phyloP scores from a whole-genome alignment of 2,888 invertebrate species.

The Stramonita haemastoma region DNA sequence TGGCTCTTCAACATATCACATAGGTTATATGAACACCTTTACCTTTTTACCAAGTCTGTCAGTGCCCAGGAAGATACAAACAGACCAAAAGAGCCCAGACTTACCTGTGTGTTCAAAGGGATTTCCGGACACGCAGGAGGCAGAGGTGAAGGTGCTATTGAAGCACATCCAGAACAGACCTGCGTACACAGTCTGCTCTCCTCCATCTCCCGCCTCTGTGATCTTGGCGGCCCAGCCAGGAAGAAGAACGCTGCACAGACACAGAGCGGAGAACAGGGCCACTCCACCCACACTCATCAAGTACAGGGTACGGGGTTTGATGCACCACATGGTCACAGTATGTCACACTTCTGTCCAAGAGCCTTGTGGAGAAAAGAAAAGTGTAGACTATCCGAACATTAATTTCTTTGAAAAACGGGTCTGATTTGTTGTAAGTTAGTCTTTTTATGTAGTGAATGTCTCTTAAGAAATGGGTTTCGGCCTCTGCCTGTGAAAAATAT shows the following conservation, averaged over 20 bases:
- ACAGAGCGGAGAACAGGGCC: background rate
- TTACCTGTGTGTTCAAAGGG: background rate
- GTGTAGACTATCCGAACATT: too few species aligned
- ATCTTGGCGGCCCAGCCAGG: background rate
- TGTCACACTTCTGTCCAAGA: background rate
- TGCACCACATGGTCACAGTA: background rate
- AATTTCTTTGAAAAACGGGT: too few species aligned
- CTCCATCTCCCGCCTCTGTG: background rate
- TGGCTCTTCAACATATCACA: too few species aligned
- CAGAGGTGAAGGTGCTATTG: background rate
- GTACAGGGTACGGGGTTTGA: background rate
- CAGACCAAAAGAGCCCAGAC: background rate
- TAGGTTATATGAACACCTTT: too few species aligned
- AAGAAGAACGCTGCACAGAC: background rate
- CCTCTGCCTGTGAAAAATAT: too few species aligned
- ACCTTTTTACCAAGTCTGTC: too few species aligned
- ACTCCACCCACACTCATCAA: background rate
- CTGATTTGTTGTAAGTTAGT: too few species aligned
- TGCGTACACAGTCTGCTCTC: background rate
- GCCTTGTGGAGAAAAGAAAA: background rate
- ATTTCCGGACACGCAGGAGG: background rate
- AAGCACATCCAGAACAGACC: slow-evolving; percentile 9
- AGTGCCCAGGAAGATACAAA: too few species aligned
- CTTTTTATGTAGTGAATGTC: too few species aligned
- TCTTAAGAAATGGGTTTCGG: too few species aligned